Base-by-base conservation (phyloP, 2,797 vertebrate species). In the Lepilemur septentrionalis region DNA sequence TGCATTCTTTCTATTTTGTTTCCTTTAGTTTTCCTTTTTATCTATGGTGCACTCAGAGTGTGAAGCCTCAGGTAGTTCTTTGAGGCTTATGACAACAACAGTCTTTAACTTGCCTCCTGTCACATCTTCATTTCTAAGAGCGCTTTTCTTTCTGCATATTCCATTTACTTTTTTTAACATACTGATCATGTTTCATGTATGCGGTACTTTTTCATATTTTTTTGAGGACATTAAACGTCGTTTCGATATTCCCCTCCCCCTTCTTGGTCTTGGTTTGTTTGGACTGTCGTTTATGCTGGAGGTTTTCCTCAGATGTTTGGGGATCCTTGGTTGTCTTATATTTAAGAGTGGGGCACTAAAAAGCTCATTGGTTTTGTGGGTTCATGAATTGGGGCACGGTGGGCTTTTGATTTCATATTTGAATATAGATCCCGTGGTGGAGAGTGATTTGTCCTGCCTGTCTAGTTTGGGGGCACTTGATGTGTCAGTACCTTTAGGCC, bases 141-240 rank as follows among this genome's bases (percentile, higher is more conserved):
- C 14, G 35, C 23, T 89, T 94, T 55, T 63, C 14, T 85, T 72
- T 87, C 12, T 67, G 25, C 8, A 10, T 69, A 12, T 69, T 63
- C 20, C 10, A 10, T 69, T 46, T 67, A 1, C 63, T 79, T 46
- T n/a, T 86, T 91, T 25, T 63, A 67, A 48, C 15, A 76, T 52
- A 20, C 13, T 30, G 41, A 63, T 92, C 85, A 90, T 90, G 41
- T 94, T 97, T 95, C 61, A 35, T 81, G 17, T 83, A 38, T 46
- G 4, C 15, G 59, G 4, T 67, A 30, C 38, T 83, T 84, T 43
- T 38, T 87, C 13, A 84, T 78, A 50, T 35, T 81, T 94, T 32
- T 88, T 70, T 91, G 63, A 79, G 46, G 32, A 46, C 84, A 41
- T 65, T 84, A 80, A 82, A 73, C 55, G 20, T 75, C 18, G 28